Conservation (phyloP, 2,888 invertebrate genomes). For the Sminthurinus aureus region DNA sequence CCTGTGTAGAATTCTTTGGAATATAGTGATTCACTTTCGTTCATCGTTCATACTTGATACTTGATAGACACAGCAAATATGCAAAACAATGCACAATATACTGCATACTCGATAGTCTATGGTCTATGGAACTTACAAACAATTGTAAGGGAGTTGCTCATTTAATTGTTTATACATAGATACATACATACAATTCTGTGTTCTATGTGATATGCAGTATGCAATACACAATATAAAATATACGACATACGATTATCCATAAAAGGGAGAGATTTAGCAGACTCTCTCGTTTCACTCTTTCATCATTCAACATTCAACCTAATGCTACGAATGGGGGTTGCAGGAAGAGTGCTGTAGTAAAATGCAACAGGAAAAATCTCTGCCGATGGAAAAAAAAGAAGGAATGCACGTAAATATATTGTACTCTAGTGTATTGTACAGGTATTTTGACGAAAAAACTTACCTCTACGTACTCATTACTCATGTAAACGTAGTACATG, state of each 20-base stretch:
- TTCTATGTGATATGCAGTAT: background rate
- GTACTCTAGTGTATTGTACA: background rate
- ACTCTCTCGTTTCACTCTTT: background rate
- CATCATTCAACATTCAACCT: constrained; percentile 8
- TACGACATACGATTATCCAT: background rate
- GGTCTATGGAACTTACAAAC: too few species aligned
- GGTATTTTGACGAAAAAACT: background rate
- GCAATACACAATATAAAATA: background rate
- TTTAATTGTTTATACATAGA: too few species aligned
- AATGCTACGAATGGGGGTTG: background rate
- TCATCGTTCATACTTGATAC: too few species aligned
- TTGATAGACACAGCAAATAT: too few species aligned
- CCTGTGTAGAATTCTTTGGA: too few species aligned
- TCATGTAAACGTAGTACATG: too few species aligned
- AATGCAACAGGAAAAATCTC: background rate
- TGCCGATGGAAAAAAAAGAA: background rate
- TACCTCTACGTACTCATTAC: background rate
- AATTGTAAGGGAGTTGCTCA: too few species aligned
- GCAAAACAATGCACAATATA: too few species aligned
- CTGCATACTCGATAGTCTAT: too few species aligned
- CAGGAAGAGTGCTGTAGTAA: background rate
- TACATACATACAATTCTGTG: too few species aligned
- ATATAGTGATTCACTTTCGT: too few species aligned
- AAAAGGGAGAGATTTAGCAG: constrained; percentile 20
- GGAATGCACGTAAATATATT: background rate